Base-by-base conservation (phyloP, 2,113 vertebrate species). In the Perccottus glenii region DNA sequence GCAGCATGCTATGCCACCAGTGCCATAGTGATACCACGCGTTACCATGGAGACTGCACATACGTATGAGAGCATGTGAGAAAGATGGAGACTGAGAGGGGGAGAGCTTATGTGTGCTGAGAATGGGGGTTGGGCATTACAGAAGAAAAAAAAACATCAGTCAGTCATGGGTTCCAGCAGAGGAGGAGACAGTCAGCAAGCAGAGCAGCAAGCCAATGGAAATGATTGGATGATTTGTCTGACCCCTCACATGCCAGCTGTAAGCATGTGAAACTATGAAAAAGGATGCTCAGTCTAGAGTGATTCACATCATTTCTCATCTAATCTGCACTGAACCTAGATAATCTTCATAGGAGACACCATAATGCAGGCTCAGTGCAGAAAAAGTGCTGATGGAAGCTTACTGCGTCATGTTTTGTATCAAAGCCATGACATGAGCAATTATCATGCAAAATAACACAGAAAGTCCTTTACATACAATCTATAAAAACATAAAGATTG, bases 11-110 rank as follows among this genome's bases (percentile, higher is more conserved):
- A 36, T 75, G 73, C 78, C 88, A 87, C 70, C 70, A 85, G 77
- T 77, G 63, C 77, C 76, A 81, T 79, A 85, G 82, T 82, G 87
- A 89, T 89, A 75, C 84, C 82, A 82, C 40, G 46, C 59, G 88
- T 93, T 93, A 70, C 89, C 90, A 93, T 92, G 91, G 92, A 83
- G 90, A 93, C 91, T 70, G 85, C 73, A 84, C 81, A 86, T 86
- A 86, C 78, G 78, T 72, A 88, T 81, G 67, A 71, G 73, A 64
- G 81, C 74, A 80, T 85, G 73, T 65, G 80, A 49, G 58, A 64
- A 67, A 64, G 67, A 66, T 53, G 46, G 65, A 65, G 61, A 64
- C 15, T 44, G 60, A 61, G 38, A 6, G 70, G 51, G 57, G 45
- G 70, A 49, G 64, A 52, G 65, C 11, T 56, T 50, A 49, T 43